Base-by-base conservation (phyloP, 2,113 vertebrate species). In the Pelecanoides urinatrix region DNA sequence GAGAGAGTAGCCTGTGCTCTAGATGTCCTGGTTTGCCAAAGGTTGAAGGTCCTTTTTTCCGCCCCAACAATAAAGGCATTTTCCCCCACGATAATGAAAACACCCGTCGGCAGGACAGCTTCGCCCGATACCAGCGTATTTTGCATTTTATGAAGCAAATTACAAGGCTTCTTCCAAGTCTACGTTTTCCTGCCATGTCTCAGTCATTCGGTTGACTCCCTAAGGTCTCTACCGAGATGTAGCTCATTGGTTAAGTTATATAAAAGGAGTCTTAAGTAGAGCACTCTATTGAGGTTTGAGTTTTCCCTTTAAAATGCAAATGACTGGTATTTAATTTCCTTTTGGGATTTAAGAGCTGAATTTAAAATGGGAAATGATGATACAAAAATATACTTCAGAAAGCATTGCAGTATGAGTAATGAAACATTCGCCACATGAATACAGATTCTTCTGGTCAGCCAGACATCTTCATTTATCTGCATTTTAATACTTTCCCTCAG, bases 291-390 rank as follows among this genome's bases (percentile, higher is more conserved):
- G 88, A 93, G 94, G 84, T 80, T 94, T 92, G 86, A 84, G 42
- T 86, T 89, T 94, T 94, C 45, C 73, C 90, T 97, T 97, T 96
- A 94, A 94, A 96, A 97, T 97, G 96, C 93, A 97, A 97, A 97
- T 94, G 56, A n/a, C 7, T 96, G 70, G 58, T 30, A 90, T 78
- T 86, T 95, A 94, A 93, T 94, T 95, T 93, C 90, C 91, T 83
- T 86, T 73, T 16, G 95, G 86, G 92, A 84, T 88, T 85, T 93
- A 52, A 93, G 61, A 87, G 38, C 84, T 78, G 92, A 84, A 93
- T 94, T 94, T 95, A 58, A 96, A 94, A 91, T 53, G 53, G 80
- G 49, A 88, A 91, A 72, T 16, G 55, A 92, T 83, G 88, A 90
- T 67, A 88, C 38, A 58, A 93, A 95, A 96, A 84, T 76, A 93